Evolutionary conservation across 2,797 vertebrate species (phyloP).

Genomic region (Clarias fuscus): DNA sequence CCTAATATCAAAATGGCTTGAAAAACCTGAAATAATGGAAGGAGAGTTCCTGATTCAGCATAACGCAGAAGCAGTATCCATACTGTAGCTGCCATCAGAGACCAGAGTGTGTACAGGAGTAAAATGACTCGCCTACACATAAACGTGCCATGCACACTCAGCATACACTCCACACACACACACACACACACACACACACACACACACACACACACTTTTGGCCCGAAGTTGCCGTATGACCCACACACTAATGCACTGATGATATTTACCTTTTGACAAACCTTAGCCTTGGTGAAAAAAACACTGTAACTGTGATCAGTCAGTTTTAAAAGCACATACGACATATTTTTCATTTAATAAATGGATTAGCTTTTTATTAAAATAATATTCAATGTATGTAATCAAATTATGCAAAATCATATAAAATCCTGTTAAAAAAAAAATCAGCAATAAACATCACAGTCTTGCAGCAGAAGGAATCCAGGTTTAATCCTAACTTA

Average conservation of each 20-base stretch:
- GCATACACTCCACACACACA: not conserved
- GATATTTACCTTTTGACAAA: not conserved
- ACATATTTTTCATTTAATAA: not conserved
- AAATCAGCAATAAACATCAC: not conserved
- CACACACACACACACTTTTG: not conserved
- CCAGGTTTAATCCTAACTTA: too few species aligned
- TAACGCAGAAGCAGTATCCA: not conserved
- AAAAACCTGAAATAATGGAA: constrained; percentile 20
- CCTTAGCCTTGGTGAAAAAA: not conserved
- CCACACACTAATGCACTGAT: not conserved
- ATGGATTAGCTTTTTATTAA: not conserved
- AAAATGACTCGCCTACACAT: constrained; percentile 65
- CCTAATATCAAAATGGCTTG: constrained; percentile 15
- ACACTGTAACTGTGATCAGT: not conserved
- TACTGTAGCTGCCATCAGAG: constrained; percentile 7
- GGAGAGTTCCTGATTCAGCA: constrained; percentile 33
- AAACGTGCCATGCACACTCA: not conserved
- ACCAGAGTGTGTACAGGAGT: constrained; percentile 55
- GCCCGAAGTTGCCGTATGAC: not conserved
- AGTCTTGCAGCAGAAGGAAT: not conserved
- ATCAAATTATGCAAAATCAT: not conserved
- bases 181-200: not conserved
- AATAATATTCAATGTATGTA: not conserved
- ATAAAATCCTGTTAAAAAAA: not conserved
- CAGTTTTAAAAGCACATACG: not conserved